Evolutionary conservation across 2,797 vertebrate genomes (phyloP).

Genomic region (Sarcoramphus papa): DNA sequence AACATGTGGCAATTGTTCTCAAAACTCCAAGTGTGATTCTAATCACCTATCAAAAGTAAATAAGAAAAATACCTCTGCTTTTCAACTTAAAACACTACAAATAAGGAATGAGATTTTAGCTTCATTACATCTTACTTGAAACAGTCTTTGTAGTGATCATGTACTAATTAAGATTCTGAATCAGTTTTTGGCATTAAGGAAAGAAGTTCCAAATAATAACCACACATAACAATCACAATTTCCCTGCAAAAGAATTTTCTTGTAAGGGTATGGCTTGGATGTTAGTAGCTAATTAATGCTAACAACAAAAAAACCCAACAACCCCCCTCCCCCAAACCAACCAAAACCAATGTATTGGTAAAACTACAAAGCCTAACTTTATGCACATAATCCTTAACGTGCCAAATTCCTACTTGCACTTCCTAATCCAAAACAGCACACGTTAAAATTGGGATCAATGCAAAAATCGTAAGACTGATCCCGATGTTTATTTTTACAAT

Average conservation of each 20-base stretch:
- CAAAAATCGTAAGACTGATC: background rate
- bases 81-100: background rate
- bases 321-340: background rate
- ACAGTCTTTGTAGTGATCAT: background rate
- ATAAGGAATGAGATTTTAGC: background rate
- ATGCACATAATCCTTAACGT: background rate
- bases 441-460: background rate
- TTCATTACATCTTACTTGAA: background rate
- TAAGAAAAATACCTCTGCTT: background rate
- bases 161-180: background rate
- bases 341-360: background rate
- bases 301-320: background rate
- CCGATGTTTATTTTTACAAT: background rate
- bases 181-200: background rate
- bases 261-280: background rate
- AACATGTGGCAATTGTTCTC: background rate
- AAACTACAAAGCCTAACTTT: background rate
- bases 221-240: background rate
- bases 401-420: background rate
- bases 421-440: background rate
- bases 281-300: background rate
- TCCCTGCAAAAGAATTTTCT: background rate
- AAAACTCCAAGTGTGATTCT: background rate
- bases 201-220: background rate
- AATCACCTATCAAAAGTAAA: background rate